These are phyloP conservation scores for Euplagia quadripunctaria DNA, from an alignment of 2,888 invertebrate species.

Conservation along the genomic window DNA sequence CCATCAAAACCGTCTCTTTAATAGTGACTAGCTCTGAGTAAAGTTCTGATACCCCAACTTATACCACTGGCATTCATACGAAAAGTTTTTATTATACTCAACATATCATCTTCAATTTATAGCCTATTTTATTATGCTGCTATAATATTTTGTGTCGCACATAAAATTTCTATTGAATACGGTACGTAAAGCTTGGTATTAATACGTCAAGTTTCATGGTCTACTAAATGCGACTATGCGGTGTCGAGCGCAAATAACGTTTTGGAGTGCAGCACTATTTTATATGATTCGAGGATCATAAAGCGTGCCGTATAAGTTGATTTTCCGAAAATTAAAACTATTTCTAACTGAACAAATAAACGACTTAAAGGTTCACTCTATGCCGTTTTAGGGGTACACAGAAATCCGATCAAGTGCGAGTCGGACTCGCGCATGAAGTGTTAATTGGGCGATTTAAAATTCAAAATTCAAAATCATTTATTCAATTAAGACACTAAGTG, in stretches of 20 bases:
- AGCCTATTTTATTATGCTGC: conserved; percentile 36
- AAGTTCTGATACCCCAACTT: conserved; percentile 31
- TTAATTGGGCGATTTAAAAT: too few relatives aligned
- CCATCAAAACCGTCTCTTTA: conserved; percentile 12
- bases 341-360: background rate
- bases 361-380: too few relatives aligned
- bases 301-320: background rate
- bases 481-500: too few relatives aligned
- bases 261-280: conserved; percentile 1
- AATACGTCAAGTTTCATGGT: conserved; percentile 10
- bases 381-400: too few relatives aligned
- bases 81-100: conserved; percentile 48
- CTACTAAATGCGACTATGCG: conserved; percentile 11
- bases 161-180: conserved; percentile 28
- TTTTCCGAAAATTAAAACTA: background rate
- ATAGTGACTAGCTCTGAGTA: conserved; percentile 12
- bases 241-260: background rate
- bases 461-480: too few relatives aligned
- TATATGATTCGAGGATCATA: conserved; percentile 3
- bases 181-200: conserved; percentile 8
- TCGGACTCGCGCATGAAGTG: too few relatives aligned
- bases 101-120: conserved; percentile 44
- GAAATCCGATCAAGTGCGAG: too few relatives aligned
- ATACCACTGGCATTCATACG: conserved; percentile 34
- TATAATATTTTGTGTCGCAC: conserved; percentile 31